Conservation (phyloP, 2,888 invertebrate genomes). For the Falcaria lacertinaria region DNA sequence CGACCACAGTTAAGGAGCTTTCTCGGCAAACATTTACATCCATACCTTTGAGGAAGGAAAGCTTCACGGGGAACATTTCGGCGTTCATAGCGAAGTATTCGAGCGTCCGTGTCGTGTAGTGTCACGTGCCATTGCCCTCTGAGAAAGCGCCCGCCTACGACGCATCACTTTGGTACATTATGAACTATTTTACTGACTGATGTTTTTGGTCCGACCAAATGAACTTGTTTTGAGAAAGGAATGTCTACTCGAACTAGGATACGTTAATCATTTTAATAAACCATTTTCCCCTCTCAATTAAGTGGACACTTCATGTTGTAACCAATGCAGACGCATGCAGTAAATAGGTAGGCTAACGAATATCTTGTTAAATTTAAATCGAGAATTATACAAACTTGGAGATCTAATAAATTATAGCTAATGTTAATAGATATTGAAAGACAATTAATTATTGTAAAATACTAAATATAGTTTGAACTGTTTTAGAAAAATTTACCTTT, state of each 20-base stretch:
- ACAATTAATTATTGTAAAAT: constrained; percentile 69
- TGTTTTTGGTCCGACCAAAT: constrained; percentile 79
- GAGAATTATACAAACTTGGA: constrained; percentile 72
- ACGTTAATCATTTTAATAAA: constrained; percentile 49
- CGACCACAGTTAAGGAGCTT: constrained; percentile 25
- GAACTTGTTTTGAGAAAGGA: constrained; percentile 75
- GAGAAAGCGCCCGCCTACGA: constrained; percentile 21
- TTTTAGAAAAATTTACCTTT: constrained; percentile 80
- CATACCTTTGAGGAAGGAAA: constrained; percentile 16
- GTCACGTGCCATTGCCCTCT: constrained; percentile 38
- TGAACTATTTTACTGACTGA: constrained; percentile 76
- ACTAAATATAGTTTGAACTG: constrained; percentile 69
- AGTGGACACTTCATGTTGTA: constrained; percentile 60
- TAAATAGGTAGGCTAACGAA: constrained; percentile 75
- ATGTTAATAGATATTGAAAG: constrained; percentile 75
- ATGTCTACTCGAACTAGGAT: constrained; percentile 68
- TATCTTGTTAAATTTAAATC: constrained; percentile 76
- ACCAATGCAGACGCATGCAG: constrained; percentile 47
- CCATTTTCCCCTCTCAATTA: constrained; percentile 63
- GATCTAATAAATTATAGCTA: constrained; percentile 77
- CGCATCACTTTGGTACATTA: constrained; percentile 18
- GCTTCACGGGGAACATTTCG: constrained; percentile 32
- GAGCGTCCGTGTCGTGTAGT: too few species aligned
- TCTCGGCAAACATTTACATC: constrained; percentile 7
- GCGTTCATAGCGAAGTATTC: constrained; percentile 37